These are phyloP conservation scores for Labeo calbasu DNA, from an alignment of 2,797 vertebrate genomes.

Conservation along the genomic window DNA sequence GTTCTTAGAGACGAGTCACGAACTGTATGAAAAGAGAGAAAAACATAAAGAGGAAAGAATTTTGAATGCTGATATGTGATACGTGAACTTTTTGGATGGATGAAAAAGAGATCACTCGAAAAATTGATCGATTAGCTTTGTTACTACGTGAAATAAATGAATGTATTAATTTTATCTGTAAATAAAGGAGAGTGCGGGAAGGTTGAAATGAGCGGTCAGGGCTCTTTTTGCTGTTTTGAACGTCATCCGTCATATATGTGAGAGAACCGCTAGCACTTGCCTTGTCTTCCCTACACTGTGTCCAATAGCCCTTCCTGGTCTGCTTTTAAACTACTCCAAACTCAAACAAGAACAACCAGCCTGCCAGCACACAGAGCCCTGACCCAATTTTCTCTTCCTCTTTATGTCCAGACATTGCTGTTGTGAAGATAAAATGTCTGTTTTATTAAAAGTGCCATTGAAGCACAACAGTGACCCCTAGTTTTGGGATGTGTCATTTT, in stretches of 20 bases:
- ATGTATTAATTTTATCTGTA: conserved; percentile 85
- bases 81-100: conserved; percentile 77
- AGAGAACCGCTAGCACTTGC: conserved; percentile 66
- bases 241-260: conserved; percentile 42
- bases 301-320: conserved; percentile 71
- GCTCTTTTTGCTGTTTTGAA: conserved; percentile 75
- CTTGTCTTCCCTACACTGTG: conserved; percentile 70
- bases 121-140: conserved; percentile 82
- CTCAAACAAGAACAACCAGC: conserved; percentile 79
- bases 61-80: conserved; percentile 71
- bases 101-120: conserved; percentile 67
- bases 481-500: conserved; percentile 76
- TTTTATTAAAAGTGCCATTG: conserved; percentile 89
- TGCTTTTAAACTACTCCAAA: conserved; percentile 73
- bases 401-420: conserved; percentile 86
- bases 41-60: conserved; percentile 61
- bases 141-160: conserved; percentile 85
- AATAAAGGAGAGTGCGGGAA: conserved; percentile 77
- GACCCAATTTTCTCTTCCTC: conserved; percentile 71
- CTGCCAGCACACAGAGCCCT: conserved; percentile 79
- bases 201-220: conserved; percentile 65
- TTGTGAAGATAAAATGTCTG: conserved; percentile 89
- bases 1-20: conserved; percentile 55
- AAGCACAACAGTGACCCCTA: conserved; percentile 83
- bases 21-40: conserved; percentile 61